Evolutionary conservation across 2,888 invertebrate genomes (phyloP).

Genomic region (Pasiphila rectangulata): DNA sequence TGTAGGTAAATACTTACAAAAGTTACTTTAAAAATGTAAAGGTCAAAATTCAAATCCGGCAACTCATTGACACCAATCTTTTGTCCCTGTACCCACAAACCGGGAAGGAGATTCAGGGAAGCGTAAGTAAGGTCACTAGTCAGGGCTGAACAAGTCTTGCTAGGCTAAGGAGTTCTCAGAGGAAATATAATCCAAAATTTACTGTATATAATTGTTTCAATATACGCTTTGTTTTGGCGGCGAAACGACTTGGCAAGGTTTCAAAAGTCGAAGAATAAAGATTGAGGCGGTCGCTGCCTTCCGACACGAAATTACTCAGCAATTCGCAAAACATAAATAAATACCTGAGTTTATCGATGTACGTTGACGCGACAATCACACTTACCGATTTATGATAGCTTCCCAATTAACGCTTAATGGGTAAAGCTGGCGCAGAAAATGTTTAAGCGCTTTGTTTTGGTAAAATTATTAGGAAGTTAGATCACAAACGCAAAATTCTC

Average conservation of each 20-base stretch:
- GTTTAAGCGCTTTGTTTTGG: background rate
- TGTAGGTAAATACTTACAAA: too few relatives aligned
- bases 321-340: conserved; percentile 49
- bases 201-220: background rate
- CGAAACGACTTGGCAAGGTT: conserved; percentile 36
- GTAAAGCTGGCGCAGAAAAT: background rate
- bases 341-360: conserved; percentile 10
- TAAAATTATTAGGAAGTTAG: background rate
- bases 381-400: background rate
- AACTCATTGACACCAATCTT: conserved; percentile 16
- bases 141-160: too few relatives aligned
- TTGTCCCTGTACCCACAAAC: conserved; percentile 7
- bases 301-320: conserved; percentile 51
- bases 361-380: background rate
- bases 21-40: background rate
- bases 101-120: background rate
- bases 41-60: conserved; percentile 2
- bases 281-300: conserved; percentile 16
- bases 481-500: background rate
- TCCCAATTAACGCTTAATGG: background rate
- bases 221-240: conserved; percentile 11
- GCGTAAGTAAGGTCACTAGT: background rate
- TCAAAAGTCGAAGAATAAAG: conserved; percentile 35
- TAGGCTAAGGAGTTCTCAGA: too few relatives aligned
- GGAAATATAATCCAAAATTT: too few relatives aligned